These are phyloP conservation scores for Gallinago jamesoni DNA, from an alignment of 2,113 vertebrate species.

Conservation along the genomic window DNA sequence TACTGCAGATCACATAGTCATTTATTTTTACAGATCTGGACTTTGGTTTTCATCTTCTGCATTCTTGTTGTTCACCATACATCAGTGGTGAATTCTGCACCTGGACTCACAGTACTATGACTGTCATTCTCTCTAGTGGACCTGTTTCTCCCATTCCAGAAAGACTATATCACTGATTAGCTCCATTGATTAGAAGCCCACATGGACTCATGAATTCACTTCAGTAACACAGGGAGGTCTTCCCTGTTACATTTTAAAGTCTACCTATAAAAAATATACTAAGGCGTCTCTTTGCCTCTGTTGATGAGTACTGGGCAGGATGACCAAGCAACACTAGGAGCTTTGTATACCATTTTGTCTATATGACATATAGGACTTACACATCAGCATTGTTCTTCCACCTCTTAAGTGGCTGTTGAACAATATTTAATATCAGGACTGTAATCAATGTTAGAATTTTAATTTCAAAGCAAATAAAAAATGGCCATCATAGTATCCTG, in stretches of 20 bases:
- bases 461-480: background rate
- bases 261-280: background rate
- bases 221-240: background rate
- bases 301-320: background rate
- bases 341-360: background rate
- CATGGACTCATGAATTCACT: background rate
- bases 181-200: background rate
- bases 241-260: background rate
- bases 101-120: rapidly evolving
- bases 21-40: background rate
- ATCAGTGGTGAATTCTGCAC: background rate
- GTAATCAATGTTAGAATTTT: background rate
- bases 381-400: background rate
- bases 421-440: background rate
- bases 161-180: background rate
- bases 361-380: background rate
- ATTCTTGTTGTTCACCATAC: background rate
- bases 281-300: background rate
- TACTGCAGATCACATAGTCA: background rate
- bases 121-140: background rate
- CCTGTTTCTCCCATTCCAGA: background rate
- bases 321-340: background rate
- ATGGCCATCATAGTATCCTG: background rate
- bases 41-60: background rate
- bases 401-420: background rate